phyloP scores from a whole-genome alignment of 2,797 vertebrate genomes.

The Coendou prehensilis region DNA sequence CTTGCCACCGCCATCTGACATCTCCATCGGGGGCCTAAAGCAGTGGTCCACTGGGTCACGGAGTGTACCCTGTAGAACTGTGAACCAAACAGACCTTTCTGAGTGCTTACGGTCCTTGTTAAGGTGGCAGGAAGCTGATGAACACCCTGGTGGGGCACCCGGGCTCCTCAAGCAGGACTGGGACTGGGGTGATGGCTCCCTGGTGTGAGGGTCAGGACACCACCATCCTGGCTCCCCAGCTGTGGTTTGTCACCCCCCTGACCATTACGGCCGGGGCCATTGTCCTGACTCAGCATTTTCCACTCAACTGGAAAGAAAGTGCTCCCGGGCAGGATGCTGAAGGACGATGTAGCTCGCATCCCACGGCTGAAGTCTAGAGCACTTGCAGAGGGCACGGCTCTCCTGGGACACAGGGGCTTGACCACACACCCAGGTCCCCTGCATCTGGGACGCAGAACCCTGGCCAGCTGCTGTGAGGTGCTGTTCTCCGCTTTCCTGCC shows the following conservation, averaged over 20 bases:
- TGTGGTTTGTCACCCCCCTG: not conserved
- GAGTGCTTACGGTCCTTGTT: not conserved
- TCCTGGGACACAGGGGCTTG: not conserved
- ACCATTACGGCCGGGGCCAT: accelerated
- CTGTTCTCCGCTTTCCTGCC: no score
- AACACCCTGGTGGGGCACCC: not conserved
- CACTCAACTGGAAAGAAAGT: not conserved
- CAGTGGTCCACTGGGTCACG: no score
- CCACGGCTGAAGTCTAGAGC: accelerated
- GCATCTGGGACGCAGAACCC: no score
- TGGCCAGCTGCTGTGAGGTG: no score
- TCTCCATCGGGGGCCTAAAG: not conserved
- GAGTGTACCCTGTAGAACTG: not conserved
- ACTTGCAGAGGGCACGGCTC: not conserved
- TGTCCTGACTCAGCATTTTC: not conserved
- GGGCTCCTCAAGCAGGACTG: not conserved
- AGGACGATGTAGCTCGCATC: accelerated
- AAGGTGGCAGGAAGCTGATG: not conserved
- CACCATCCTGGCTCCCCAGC: not conserved
- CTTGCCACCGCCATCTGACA: not conserved
- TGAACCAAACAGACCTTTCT: not conserved
- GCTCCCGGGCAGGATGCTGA: accelerated
- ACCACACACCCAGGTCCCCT: not conserved
- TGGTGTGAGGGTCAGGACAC: not conserved
- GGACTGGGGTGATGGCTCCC: no score